Evolutionary conservation across 1,140 invertebrate species (phyloP).

Genomic region (Zaprionus vittiger): DNA sequence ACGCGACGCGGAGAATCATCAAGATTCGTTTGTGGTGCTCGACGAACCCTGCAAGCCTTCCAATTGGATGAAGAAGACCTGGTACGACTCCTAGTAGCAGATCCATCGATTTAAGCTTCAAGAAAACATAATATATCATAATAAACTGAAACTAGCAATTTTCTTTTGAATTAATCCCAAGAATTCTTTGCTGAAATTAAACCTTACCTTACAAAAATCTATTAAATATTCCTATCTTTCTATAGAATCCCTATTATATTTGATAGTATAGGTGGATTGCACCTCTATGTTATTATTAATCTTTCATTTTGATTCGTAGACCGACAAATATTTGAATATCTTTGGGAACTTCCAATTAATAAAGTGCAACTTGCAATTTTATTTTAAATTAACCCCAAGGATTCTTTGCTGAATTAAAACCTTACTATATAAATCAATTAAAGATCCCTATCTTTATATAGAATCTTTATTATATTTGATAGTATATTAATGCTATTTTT

Average conservation of each 20-base stretch:
- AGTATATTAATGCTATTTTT: neutral
- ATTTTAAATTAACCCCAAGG: neutral
- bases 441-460: neutral
- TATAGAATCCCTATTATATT: neutral
- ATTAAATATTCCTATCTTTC: neutral
- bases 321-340: neutral
- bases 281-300: neutral
- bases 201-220: neutral
- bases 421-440: neutral
- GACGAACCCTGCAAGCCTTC: slow-evolving; percentile 76
- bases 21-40: slow-evolving; percentile 72
- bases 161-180: neutral
- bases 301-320: no score
- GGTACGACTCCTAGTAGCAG: slow-evolving; percentile 78
- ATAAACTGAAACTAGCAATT: neutral
- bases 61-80: slow-evolving; percentile 83
- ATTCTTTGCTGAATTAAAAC: neutral
- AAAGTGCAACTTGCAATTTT: slow-evolving; percentile 2
- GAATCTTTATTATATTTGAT: neutral
- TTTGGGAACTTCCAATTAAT: neutral
- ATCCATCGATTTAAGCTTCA: neutral
- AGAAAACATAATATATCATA: neutral
- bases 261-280: neutral
- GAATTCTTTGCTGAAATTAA: neutral
- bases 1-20: slow-evolving; percentile 45